Percentiles rank a stretch among this genome's conserved stretches.
Conservation (phyloP, 1,140 invertebrate species). For the Eueides isabella region DNA sequence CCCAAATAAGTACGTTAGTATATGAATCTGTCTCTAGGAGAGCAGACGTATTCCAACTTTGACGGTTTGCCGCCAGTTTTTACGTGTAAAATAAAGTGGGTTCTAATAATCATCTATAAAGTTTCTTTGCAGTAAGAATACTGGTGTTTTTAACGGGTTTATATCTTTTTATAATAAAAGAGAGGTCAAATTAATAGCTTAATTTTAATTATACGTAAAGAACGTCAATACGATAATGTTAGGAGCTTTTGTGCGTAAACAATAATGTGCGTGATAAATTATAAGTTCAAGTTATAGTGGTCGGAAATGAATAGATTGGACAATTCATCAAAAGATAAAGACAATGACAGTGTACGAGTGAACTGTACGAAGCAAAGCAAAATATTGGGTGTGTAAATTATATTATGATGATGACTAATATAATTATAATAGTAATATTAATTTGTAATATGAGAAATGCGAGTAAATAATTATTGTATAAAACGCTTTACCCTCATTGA, state of each 20-base stretch:
- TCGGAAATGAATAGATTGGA: conserved; percentile 71
- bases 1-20: conserved; percentile 31
- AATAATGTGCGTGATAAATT: conserved; percentile 20
- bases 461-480: no score
- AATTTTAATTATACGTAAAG: no score
- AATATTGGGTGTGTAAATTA: conserved; percentile 67
- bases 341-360: conserved; percentile 51
- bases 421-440: no score
- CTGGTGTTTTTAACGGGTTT: no score
- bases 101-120: background rate
- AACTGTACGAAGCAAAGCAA: conserved; percentile 70
- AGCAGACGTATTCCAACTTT: conserved; percentile 31
- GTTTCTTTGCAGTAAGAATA: no score
- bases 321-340: conserved; percentile 55
- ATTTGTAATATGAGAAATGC: no score
- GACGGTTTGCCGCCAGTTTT: conserved; percentile 51
- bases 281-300: conserved; percentile 17
- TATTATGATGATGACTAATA: no score
- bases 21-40: conserved; percentile 27
- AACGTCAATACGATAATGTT: no score
- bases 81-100: background rate
- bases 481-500: no score
- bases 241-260: no score
- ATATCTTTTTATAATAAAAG: no score
- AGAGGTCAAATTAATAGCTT: no score